Evolutionary conservation across 1,140 invertebrate genomes (phyloP), one percentile per base, ranked within the genome.

Genomic region (Eufriesea mexicana): DNA sequence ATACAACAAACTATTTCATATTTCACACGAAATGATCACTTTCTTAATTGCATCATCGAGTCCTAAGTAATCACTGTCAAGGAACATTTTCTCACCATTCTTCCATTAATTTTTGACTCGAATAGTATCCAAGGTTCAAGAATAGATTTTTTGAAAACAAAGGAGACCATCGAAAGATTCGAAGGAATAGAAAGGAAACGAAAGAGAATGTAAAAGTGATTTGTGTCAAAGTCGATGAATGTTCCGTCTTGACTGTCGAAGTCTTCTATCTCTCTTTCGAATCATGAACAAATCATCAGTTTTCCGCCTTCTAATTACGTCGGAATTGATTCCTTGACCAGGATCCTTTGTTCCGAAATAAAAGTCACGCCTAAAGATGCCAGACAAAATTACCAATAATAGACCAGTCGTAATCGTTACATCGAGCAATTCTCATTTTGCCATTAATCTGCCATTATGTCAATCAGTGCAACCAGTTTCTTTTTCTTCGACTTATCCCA

Each of bases 141-240:
- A 8, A 16, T 16, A 55, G n/a, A 70, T n/a, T 25, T 25, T 79
- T 62, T 5, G 23, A 12, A 49, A 23, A 4, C 18, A 61, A 66
- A 20, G 23, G 25, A 12, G 35, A 35, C 5, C 4, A 35, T 35
- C 4, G 35, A 35, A 35, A 35, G 35, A 35, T 35, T 35, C 35
- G 1, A 55, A 7, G 20, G 20, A 55, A 28, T 7, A 51, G n/a
- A 81, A 74, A 66, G 16, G 28, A 67, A 84, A 83, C 49, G 61
- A 71, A 57, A 73, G 23, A 18, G 23, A 74, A 79, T 25, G 42
- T 20, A 86, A 86, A 83, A 45, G 61, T 51, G 55, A 70, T 54
- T 83, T 49, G 35, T 45, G 23, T 7, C 23, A 42, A 51, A 71
- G 20, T 47, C 61, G 18, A 81, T 59, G 54, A 25, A 28, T 18